Conservation (phyloP, 2,797 vertebrate species). For the Phaenicophaeus curvirostris region DNA sequence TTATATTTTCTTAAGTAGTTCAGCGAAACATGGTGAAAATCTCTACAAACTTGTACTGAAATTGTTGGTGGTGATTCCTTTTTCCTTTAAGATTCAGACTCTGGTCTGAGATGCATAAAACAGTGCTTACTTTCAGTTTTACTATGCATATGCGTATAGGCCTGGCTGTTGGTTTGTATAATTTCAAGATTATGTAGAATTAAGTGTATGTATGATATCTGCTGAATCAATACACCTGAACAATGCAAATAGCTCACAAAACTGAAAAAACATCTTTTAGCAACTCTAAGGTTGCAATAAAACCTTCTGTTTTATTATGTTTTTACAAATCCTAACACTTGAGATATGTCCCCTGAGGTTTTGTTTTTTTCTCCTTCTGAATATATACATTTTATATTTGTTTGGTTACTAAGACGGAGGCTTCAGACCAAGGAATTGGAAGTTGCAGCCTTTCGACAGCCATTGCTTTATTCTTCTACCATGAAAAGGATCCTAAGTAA, state of each 20-base stretch:
- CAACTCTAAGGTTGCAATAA: not conserved
- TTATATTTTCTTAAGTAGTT: not conserved
- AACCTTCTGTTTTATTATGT: slow-evolving; percentile 56
- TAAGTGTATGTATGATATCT: not conserved
- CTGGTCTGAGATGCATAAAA: not conserved
- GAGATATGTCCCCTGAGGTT: slow-evolving; percentile 55
- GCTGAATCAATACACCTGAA: not conserved
- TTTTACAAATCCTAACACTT: slow-evolving; percentile 64
- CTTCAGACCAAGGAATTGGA: slow-evolving; percentile 79
- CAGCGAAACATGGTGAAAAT: not conserved
- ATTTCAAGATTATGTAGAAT: slow-evolving; percentile 8
- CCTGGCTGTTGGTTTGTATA: not conserved
- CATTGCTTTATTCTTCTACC: slow-evolving; percentile 77
- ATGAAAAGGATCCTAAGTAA: slow-evolving; percentile 84
- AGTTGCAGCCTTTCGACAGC: slow-evolving; percentile 77
- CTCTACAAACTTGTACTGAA: not conserved
- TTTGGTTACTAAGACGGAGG: slow-evolving; percentile 74
- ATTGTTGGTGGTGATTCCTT: not conserved
- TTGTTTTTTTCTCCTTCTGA: slow-evolving; percentile 56
- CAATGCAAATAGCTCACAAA: not conserved
- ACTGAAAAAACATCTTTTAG: not conserved
- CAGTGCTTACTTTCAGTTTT: not conserved
- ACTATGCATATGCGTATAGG: not conserved
- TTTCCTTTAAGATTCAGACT: not conserved
- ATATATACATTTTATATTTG: slow-evolving; percentile 75